phyloP scores from a whole-genome alignment of 2,797 vertebrate genomes.

The Antrozous pallidus region DNA sequence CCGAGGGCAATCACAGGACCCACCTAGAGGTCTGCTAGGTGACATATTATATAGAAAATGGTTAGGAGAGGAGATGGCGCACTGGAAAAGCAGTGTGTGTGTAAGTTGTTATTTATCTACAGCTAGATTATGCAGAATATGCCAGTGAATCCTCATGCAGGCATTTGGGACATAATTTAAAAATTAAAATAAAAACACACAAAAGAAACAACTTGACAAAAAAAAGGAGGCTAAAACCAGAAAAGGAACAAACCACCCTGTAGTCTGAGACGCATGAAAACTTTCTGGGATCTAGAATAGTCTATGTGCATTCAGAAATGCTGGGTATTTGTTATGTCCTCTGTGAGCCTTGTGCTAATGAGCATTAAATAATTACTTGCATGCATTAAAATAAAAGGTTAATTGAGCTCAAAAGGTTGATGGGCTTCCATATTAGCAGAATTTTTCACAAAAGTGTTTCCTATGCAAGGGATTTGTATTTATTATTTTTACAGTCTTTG shows the following conservation, averaged over 20 bases:
- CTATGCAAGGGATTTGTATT: neutral
- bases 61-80: neutral
- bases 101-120: neutral
- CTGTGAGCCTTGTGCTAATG: neutral
- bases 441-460: slow-evolving; percentile 7
- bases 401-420: slow-evolving; percentile 49
- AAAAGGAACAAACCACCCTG: neutral
- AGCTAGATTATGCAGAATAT: no score
- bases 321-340: neutral
- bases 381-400: slow-evolving; percentile 46
- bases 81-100: neutral
- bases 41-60: neutral
- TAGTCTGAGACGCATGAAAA: neutral
- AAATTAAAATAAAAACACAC: neutral
- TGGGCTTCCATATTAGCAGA: slow-evolving; percentile 25
- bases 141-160: neutral
- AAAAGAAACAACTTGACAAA: neutral
- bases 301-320: neutral
- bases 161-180: neutral
- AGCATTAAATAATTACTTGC: slow-evolving; percentile 40
- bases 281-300: neutral
- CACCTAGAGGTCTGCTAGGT: neutral
- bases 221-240: neutral
- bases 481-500: slow-evolving; percentile 36
- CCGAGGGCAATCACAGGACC: neutral